phyloP scores from a whole-genome alignment of 23 tunicate genomes.

The Trididemnum miniatum region DNA sequence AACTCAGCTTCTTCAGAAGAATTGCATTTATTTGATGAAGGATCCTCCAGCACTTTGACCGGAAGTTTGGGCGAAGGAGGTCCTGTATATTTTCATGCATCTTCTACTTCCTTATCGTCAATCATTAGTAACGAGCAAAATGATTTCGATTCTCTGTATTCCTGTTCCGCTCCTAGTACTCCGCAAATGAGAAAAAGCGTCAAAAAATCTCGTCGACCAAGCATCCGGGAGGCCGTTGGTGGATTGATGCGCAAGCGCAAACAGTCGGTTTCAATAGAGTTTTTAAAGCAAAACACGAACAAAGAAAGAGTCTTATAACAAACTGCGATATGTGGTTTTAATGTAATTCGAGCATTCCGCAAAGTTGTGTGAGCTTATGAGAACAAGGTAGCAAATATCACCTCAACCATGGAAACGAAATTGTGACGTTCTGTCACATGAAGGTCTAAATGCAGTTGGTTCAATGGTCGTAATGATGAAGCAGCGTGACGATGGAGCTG shows the following conservation, averaged over 20 bases:
- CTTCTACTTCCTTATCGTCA: constrained; percentile 36
- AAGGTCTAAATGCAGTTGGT: no score
- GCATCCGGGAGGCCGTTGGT: constrained; percentile 47
- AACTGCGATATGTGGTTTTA: background rate
- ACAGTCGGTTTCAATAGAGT: constrained; percentile 24
- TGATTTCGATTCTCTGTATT: background rate
- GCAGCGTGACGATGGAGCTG: no score
- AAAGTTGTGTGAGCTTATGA: no score
- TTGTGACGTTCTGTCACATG: no score
- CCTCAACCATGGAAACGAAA: no score
- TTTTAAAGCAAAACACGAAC: constrained; percentile 3
- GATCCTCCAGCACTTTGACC: background rate
- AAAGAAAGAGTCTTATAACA: constrained; percentile 29
- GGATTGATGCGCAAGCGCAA: constrained; percentile 35
- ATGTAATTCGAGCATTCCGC: no score
- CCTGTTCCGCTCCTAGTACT: constrained; percentile 34
- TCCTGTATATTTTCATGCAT: constrained; percentile 33
- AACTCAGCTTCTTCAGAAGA: background rate
- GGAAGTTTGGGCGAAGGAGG: background rate
- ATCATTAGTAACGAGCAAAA: constrained; percentile 23
- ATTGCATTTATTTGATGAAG: background rate
- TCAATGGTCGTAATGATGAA: no score
- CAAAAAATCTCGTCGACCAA: constrained; percentile 32
- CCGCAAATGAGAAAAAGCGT: constrained; percentile 18
- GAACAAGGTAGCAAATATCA: no score